Evolutionary conservation across 2,113 vertebrate genomes (phyloP).

Genomic region (Mirounga angustirostris): DNA sequence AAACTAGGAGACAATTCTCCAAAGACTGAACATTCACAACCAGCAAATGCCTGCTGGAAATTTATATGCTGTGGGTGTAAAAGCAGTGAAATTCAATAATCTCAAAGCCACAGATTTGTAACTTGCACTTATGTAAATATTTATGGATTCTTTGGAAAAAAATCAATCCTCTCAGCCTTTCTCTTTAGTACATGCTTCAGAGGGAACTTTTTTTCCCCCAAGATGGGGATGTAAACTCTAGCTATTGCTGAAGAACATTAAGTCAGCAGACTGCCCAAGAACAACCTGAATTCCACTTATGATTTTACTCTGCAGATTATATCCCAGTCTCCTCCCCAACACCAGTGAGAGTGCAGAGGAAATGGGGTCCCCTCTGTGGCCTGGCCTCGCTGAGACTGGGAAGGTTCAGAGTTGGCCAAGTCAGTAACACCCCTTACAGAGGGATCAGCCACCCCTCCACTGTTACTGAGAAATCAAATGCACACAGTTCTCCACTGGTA

Average conservation of each 20-base stretch:
- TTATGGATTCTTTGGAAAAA: slow-evolving; percentile 83
- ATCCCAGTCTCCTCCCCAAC: not conserved
- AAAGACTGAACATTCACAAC: slow-evolving; percentile 78
- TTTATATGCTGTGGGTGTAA: slow-evolving; percentile 80
- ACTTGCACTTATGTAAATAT: slow-evolving; percentile 88
- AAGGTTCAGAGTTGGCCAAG: not conserved
- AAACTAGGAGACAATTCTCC: slow-evolving; percentile 80
- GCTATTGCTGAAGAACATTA: slow-evolving; percentile 65
- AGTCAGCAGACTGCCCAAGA: slow-evolving; percentile 59
- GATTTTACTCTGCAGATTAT: slow-evolving; percentile 21
- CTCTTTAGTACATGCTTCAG: slow-evolving; percentile 60
- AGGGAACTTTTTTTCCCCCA: slow-evolving; percentile 7
- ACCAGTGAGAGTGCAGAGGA: not conserved
- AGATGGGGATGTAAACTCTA: slow-evolving; percentile 62
- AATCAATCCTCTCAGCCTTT: slow-evolving; percentile 79
- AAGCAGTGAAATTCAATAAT: slow-evolving; percentile 87
- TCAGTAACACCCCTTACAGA: not conserved
- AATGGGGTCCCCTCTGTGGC: not conserved
- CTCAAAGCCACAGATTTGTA: slow-evolving; percentile 88
- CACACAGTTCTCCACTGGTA: fast-evolving
- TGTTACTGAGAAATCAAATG: not conserved
- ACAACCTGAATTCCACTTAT: slow-evolving; percentile 54
- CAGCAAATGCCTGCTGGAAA: slow-evolving; percentile 83
- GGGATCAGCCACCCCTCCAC: not conserved
- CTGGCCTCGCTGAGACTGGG: not conserved